A percentile compares a stretch with the other conserved stretches of the same genome.
phyloP scores from a whole-genome alignment of 2,888 invertebrate species.

The Oasisia sp. region DNA sequence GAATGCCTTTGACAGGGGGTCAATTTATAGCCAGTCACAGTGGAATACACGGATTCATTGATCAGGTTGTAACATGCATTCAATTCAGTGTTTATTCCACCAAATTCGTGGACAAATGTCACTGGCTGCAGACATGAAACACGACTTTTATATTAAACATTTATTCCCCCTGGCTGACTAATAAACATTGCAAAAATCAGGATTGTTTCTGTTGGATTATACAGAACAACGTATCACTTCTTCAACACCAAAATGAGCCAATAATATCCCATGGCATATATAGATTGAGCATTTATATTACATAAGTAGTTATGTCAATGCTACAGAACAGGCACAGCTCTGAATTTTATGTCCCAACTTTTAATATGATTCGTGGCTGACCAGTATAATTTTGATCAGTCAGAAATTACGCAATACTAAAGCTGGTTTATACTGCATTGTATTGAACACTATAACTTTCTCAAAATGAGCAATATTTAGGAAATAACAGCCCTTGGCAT shows the following conservation, averaged over 20 bases:
- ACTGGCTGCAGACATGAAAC: background rate
- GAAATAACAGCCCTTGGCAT: background rate
- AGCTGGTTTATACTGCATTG: background rate
- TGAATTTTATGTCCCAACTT: background rate
- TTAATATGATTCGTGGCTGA: background rate
- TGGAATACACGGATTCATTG: background rate
- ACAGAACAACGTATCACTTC: too few relatives aligned
- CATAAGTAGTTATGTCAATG: too few relatives aligned
- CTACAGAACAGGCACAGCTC: background rate
- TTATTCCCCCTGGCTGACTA: too few relatives aligned
- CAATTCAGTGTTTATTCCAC: background rate
- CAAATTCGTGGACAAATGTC: background rate
- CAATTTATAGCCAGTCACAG: background rate
- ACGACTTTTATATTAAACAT: too few relatives aligned
- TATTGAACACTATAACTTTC: background rate
- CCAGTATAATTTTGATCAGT: background rate
- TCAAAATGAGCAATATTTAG: background rate
- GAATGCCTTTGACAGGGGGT: background rate
- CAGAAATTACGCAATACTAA: background rate
- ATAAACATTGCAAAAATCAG: too few relatives aligned
- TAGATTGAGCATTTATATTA: too few relatives aligned
- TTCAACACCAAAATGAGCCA: too few relatives aligned
- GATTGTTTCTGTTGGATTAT: too few relatives aligned
- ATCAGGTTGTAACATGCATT: background rate
- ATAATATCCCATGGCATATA: too few relatives aligned